phyloP scores from a whole-genome alignment of 2,797 vertebrate genomes.

The Ataeniobius toweri region DNA sequence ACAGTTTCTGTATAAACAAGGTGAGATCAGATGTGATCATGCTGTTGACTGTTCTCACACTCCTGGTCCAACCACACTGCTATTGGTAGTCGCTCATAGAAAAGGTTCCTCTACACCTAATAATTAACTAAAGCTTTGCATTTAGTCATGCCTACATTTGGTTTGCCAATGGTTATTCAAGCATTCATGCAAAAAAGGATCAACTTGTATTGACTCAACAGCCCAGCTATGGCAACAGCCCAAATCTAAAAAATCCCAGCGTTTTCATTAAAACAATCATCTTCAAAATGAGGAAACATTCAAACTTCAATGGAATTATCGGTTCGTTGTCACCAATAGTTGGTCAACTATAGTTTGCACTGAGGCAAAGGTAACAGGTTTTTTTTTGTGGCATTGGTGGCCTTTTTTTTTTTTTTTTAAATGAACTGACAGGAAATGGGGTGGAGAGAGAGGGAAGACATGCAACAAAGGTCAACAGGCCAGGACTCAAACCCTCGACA shows the following conservation, averaged over 20 bases:
- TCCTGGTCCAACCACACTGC: background rate
- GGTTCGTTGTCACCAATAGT: background rate
- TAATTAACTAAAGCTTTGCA: background rate
- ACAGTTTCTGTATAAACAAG: background rate
- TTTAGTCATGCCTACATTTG: background rate
- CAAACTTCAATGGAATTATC: background rate
- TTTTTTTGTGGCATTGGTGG: too few species aligned
- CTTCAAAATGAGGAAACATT: background rate
- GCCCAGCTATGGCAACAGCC: background rate
- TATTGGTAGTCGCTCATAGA: background rate
- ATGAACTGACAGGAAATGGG: too few species aligned
- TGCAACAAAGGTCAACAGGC: too few species aligned
- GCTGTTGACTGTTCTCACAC: conserved; percentile 11
- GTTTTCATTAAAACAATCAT: background rate
- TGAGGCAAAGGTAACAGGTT: too few species aligned
- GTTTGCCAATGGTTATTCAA: background rate
- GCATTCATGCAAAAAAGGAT: background rate
- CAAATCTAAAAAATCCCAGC: background rate
- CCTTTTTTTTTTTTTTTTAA: too few species aligned
- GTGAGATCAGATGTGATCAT: conserved; percentile 31
- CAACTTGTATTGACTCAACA: background rate
- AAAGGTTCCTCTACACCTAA: background rate
- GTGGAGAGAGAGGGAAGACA: too few species aligned
- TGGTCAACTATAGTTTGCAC: too few species aligned
- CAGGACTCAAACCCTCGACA: too few species aligned